Base-by-base conservation (phyloP, 2,888 invertebrate species). In the Ecliptopera silaceata region DNA sequence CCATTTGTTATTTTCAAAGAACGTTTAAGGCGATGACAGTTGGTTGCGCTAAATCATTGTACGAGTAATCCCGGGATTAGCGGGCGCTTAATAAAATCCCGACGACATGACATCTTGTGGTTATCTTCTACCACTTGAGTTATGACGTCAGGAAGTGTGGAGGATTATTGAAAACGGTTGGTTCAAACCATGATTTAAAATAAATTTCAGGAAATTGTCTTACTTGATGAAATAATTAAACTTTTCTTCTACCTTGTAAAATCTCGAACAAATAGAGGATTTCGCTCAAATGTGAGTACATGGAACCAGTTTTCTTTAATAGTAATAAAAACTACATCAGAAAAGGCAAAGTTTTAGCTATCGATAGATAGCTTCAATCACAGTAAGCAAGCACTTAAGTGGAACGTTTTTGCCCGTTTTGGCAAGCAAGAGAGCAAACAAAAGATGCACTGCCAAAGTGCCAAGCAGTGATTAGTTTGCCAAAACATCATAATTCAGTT, bases 1-100 rank as follows among this genome's bases (percentile, higher is more conserved):
- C 43, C 54, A 55, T 59, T 57, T 48, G 55, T 61, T 56, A 55
- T 45, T 48, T 55, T 63, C 63, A 56, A 50, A 43, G 44, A 59
- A 34, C 57, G 44, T 63, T 64, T 73, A 65, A 71, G 73, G 71
- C 80, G 86, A 63, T 82, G 88, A 88, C 88, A 87, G 88, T 84
- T 86, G 87, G 63, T 69, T 17, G 65, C 69, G 65, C 65, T 87
- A 85, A 82, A 86, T 88, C 85, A 84, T 79, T 61, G 62, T 44
- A 64, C 6, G 36, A 36, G 60, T 73, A 73, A 77, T 71, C 82
- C 67, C 2, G 26, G 80, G 84, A 80, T 88, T 84, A 85, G 71
- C 54, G 63, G 59, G 64, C 57, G 74, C 70, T 79, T 74, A 74
- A 63, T 49, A 59, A 65, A 67, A 77, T 77, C 72, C 69, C 58